Base-by-base conservation (phyloP, 2,113 vertebrate genomes). In the Pelodiscus sinensis region DNA sequence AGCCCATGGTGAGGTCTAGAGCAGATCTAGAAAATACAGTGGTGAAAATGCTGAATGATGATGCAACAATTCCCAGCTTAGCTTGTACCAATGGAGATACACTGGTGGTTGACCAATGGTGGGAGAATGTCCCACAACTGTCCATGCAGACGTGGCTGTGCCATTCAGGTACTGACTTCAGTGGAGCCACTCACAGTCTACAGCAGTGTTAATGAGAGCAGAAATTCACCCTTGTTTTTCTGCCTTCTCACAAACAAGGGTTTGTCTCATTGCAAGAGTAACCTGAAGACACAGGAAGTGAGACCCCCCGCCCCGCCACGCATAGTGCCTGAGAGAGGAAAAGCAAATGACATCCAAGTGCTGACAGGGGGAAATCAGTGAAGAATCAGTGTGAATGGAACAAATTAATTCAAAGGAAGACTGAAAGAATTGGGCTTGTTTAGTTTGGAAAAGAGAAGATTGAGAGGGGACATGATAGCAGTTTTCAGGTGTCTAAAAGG, bases 321-420 rank as follows among this genome's bases (percentile, higher is more conserved):
- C 18, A 82, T 85, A 65, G 4, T 90, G 93, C 89, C 94, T 90
- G 85, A 79, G 51, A 83, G 71, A 57, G 87, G 89, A 90, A 80
- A 65, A 77, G 58, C 57, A 58, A 93, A 92, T 91, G 81, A 96
- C 77, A 44, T 55, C 81, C 87, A 88, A 86, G 86, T 0, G 12
- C 87, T 83, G 14, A 54, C 0, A 50, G 77, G 84, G 84, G 85
- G 92, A 83, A 93, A 62, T 0, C 1, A 0, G 38, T 2, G 77
- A 88, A 71, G 81, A 83, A 88, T 35, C 35, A 94, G 87, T 77
- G 75, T 82, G 44, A 94, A 71, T 0, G 0, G 82, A 13, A 2
- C 77, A n/a, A 91, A 90, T 96, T 44, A 44, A 44, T 44, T 44
- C 44, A 44, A 44, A 44, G 44, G 44, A 44, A 44, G 44, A 44